Evolutionary conservation across 2,888 invertebrate genomes (phyloP).

Genomic region (Aleiodes testaceus): DNA sequence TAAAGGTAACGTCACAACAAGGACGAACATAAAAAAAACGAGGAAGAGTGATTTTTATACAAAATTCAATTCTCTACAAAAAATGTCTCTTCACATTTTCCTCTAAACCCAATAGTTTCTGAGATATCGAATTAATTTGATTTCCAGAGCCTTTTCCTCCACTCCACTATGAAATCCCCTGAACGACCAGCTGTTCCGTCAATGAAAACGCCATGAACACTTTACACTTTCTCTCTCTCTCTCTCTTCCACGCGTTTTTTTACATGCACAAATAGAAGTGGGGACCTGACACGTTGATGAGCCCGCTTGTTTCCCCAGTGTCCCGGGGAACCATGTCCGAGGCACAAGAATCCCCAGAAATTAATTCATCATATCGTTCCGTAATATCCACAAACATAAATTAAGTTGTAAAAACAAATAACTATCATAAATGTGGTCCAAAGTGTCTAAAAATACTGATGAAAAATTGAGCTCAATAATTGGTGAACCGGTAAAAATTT

Average conservation of each 20-base stretch:
- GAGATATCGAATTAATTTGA: too few relatives aligned
- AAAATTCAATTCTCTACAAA: too few relatives aligned
- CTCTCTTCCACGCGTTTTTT: too few relatives aligned
- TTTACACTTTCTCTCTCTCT: too few relatives aligned
- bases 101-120: too few relatives aligned
- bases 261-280: background rate
- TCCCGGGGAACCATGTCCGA: background rate
- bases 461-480: slow-evolving; percentile 3
- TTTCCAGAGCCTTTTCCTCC: too few relatives aligned
- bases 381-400: background rate
- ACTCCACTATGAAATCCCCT: too few relatives aligned
- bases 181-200: background rate
- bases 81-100: too few relatives aligned
- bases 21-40: too few relatives aligned
- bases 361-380: too few relatives aligned
- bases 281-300: slow-evolving; percentile 3
- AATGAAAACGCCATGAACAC: background rate
- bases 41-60: too few relatives aligned
- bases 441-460: background rate
- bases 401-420: background rate
- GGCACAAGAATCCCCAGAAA: background rate
- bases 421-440: slow-evolving; percentile 13
- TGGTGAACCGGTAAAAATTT: background rate
- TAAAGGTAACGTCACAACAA: too few relatives aligned
- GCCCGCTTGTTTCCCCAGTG: background rate